Base-by-base conservation (phyloP, 2,113 vertebrate genomes). In the Trinectes maculatus region DNA sequence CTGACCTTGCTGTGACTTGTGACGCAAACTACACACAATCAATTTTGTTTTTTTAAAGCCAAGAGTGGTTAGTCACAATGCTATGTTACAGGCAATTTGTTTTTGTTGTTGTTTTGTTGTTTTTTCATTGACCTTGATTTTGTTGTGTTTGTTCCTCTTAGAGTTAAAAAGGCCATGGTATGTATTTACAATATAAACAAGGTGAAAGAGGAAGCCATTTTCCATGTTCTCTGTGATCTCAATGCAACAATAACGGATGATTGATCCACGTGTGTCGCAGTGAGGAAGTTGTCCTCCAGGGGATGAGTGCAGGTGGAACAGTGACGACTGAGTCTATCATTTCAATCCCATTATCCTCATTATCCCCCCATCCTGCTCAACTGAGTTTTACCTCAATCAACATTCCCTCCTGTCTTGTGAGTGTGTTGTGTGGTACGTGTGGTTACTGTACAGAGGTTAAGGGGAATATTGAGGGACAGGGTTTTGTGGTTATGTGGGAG, bases 151-250 rank as follows among this genome's bases (percentile, higher is more conserved):
- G 60, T 69, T 66, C 69, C 58, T 82, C 56, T 70, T 92, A 89
- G 91, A 93, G 92, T 94, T 96, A 96, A 96, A 98, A 98, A 96
- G 95, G 94, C 93, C 90, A 67, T 94, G 93, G 89, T 84, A n/a
- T 37, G 47, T 98, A 98, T 99, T 94, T 98, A 98, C 96, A 99
- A 89, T 98, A 96, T 98, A 88, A 90, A 94, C 93, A 98, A 89
- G 81, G 91, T 85, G 65, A 83, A 40, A 0, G 37, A 56, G 91
- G 87, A 91, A 89, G 82, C 89, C n/a, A n/a, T 90, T 89, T 91
- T 92, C 89, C 92, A 92, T 90, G 34, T 65, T 79, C n/a, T 19
- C 48, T 44, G n/a, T 2, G 21, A 91, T 90, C 92, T 93, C 88
- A 90, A 89, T 92, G 90, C 92, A 92, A 93, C 93, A 91, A 91